Evolutionary conservation across 1,140 invertebrate genomes (phyloP), one percentile per base, ranked within the genome.

Genomic region (Drosophila sturtevanti): DNA sequence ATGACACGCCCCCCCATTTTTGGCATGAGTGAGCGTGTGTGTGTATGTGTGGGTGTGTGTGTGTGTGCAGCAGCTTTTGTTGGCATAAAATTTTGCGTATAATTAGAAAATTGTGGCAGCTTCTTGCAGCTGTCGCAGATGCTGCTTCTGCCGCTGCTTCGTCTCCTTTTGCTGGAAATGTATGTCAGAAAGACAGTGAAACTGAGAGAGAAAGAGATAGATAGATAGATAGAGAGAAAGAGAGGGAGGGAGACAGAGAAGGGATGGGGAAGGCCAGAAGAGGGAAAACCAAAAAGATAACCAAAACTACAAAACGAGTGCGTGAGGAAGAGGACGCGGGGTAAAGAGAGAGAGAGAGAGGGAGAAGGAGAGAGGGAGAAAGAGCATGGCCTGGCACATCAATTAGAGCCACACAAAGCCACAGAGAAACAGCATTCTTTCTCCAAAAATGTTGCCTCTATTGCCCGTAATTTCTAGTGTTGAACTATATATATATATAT

Each of bases 21-120:
- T 21, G 21, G 24, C 34, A 61, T n/a, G n/a, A 48, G 22, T 18
- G 44, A 27, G 56, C 14, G 11, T 34, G 22, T 51, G 38, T 41
- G 56, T 58, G 35, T 14, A 18, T 70, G 38, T 54, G 51, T 63
- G 44, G 63, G 59, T 63, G 38, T 62, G 55, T 52, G 68, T 66
- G 76, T 71, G 62, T 63, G 27, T 31, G 54, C 27, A 35, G 80
- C 65, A 63, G 73, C 76, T 80, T 80, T 84, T 89, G 84, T 87
- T 89, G 73, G 85, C 80, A 89, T 78, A 89, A 62, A 89, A 89
- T 89, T 89, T 89, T 89, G 82, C 85, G 85, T 89, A 84, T 89
- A 89, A 89, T 89, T 89, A 89, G 84, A 89, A 89, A 89, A 89
- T 89, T 89, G 85, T 77, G 85, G 84, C 84, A 80, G 72, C 72